Evolutionary conservation across 2,888 invertebrate species (phyloP), one percentile per base, ranked within the genome.

Genomic region (Arge pagana): DNA sequence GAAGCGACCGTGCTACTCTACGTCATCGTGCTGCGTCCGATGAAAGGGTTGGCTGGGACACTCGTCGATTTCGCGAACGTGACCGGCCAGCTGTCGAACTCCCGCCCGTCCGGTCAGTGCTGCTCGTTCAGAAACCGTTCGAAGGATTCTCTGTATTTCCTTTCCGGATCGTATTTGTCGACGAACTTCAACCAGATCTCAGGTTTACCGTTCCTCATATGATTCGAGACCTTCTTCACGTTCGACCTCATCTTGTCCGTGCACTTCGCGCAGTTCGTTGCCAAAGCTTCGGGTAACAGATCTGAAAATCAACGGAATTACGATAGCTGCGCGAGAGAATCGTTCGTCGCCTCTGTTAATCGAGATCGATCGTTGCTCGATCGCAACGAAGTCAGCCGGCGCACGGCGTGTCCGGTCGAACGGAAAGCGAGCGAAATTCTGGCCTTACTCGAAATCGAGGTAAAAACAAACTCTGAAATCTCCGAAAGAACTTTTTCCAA

Each of bases 151-250:
- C 10, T 26, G 37, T 50, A 52, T 2, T 21, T 7, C 7, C 41
- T 31, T 7, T 55, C 3, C 1, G 62, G 58, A 43, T 63, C 61
- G 50, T 60, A 67, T 45, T 60, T 62, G 5, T 51, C 11, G 13
- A 48, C 6, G 10, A 66, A 50, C 10, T 36, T 36, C 0, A 6
- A 5, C 64, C 63, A 67, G 4, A 57, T 36, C 0, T 48, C 53
- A 4, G 50, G 53, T 37, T 55, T 56, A 2, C 53, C 3, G 1
- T 48, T 23, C 18, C 21, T 41, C n/a, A 67, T 21, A 7, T 56
- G 49, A 0, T 4, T 28, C 3, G 60, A 4, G n/a, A 63, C 15
- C 13, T 48, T 53, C 13, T 48, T 49, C 1, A 55, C 58, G 4
- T 59, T 49, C 18, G 24, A 4, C 13, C 57, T 62, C 16, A 63